Base-by-base conservation (phyloP, 2,113 vertebrate genomes). In the Hoplias malabaricus region DNA sequence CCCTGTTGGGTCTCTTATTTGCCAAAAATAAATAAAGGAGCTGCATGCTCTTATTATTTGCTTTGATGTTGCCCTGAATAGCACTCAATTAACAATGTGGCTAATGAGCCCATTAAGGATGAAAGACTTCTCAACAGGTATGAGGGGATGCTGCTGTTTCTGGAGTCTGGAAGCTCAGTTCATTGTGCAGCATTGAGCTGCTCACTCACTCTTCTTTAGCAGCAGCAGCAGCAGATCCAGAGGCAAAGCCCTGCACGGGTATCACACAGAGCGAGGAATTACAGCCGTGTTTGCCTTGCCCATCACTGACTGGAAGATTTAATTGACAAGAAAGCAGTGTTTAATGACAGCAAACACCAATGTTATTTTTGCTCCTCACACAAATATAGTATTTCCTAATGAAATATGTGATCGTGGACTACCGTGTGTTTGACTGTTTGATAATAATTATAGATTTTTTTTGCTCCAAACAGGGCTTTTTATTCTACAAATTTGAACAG, bases 111-210 rank as follows among this genome's bases (percentile, higher is more conserved):
- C 87, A 92, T 93, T 92, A 91, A 89, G 89, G 90, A 93, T 90
- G 90, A 93, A 92, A 92, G 91, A 86, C 86, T 91, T 91, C 91
- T 93, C 91, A 92, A 92, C 92, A 93, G 92, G 92, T 93, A 93
- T 84, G 90, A 91, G 89, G 88, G 88, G 83, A 89, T 85, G 83
- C 85, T 87, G 85, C 87, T 89, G 87, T 88, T 91, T 89, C 57
- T 61, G 85, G 86, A 87, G 84, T 87, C 87, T 87, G 82, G 82
- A 83, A 87, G 86, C 84, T 88, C 85, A 83, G 85, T 86, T 76
- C 70, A 87, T 86, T 88, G 89, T 89, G 86, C 86, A 86, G 86
- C 87, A 85, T n/a, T 86, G 84, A 91, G 90, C 88, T 89, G 67
- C 78, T 86, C 84, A 67, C 77, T n/a, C n/a, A n/a, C 80, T 76